Conservation (phyloP, 1,140 invertebrate species). For the Drosophila ficusphila region DNA sequence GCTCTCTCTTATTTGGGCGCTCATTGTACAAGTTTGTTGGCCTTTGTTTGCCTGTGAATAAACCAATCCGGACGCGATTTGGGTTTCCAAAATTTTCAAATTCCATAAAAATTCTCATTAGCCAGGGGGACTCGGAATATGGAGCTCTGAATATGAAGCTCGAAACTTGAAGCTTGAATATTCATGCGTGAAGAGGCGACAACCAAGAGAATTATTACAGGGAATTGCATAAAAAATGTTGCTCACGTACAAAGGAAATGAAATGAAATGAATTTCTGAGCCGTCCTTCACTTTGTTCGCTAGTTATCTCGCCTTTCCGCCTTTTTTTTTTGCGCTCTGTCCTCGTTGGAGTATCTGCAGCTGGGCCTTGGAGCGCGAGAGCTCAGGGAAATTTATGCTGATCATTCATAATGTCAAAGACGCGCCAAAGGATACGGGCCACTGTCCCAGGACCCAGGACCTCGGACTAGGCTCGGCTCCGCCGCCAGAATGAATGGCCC, state of each 20-base stretch:
- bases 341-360: constrained; percentile 46
- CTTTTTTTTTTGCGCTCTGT: constrained; percentile 13
- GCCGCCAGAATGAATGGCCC: constrained; percentile 67
- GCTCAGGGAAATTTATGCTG: constrained; percentile 78
- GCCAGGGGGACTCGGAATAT: constrained; percentile 5
- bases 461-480: constrained; percentile 41
- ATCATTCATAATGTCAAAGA: constrained; percentile 81
- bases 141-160: no score
- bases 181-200: constrained; percentile 66
- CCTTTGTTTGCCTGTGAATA: constrained; percentile 30
- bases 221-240: constrained; percentile 72
- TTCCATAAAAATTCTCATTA: constrained; percentile 32
- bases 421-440: constrained; percentile 37
- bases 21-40: constrained; percentile 52
- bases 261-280: constrained; percentile 82
- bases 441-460: constrained; percentile 7
- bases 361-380: constrained; percentile 41
- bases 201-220: constrained; percentile 64
- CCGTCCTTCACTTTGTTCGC: constrained; percentile 65
- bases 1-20: constrained; percentile 42
- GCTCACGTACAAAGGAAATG: constrained; percentile 81
- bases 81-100: constrained; percentile 22
- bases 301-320: constrained; percentile 32
- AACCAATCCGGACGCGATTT: constrained; percentile 22
- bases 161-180: constrained; percentile 34